These are phyloP conservation scores for Chymomyza costata DNA, from an alignment of 1,140 invertebrate genomes.

Conservation along the genomic window DNA sequence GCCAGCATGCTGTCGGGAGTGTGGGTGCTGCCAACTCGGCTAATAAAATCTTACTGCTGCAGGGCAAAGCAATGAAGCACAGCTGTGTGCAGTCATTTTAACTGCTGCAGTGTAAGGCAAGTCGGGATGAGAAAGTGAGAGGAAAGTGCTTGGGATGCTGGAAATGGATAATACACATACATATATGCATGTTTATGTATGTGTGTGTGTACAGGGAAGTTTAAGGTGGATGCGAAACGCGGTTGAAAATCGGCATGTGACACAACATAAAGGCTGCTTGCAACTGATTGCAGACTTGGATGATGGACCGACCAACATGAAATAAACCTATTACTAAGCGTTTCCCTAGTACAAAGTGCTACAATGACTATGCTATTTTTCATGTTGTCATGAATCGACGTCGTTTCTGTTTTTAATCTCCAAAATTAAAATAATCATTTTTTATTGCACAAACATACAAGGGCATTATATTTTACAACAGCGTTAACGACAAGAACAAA, in stretches of 20 bases:
- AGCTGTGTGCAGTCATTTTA: conserved; percentile 72
- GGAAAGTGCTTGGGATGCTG: too few relatives aligned
- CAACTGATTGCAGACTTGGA: too few relatives aligned
- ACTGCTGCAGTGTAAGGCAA: conserved; percentile 33
- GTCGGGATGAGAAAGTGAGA: too few relatives aligned
- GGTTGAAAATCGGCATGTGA: too few relatives aligned
- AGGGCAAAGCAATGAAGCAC: conserved; percentile 64
- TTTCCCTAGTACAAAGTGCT: too few relatives aligned
- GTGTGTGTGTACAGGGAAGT: too few relatives aligned
- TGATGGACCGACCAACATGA: too few relatives aligned
- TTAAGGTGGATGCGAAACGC: too few relatives aligned
- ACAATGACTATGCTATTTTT: conserved; percentile 63
- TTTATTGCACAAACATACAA: conserved; percentile 72
- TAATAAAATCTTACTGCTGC: conserved; percentile 72
- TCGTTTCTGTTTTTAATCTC: conserved; percentile 57
- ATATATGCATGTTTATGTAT: too few relatives aligned
- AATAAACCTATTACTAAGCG: too few relatives aligned
- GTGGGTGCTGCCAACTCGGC: conserved; percentile 64
- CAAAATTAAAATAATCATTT: conserved; percentile 73
- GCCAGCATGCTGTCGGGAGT: conserved; percentile 10
- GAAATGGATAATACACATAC: too few relatives aligned
- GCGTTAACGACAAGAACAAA: conserved; percentile 2
- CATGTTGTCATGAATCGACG: conserved; percentile 65
- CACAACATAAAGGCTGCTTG: too few relatives aligned
- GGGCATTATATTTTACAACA: conserved; percentile 67